phyloP scores from a whole-genome alignment of 2,797 vertebrate species.

The Characodon lateralis region DNA sequence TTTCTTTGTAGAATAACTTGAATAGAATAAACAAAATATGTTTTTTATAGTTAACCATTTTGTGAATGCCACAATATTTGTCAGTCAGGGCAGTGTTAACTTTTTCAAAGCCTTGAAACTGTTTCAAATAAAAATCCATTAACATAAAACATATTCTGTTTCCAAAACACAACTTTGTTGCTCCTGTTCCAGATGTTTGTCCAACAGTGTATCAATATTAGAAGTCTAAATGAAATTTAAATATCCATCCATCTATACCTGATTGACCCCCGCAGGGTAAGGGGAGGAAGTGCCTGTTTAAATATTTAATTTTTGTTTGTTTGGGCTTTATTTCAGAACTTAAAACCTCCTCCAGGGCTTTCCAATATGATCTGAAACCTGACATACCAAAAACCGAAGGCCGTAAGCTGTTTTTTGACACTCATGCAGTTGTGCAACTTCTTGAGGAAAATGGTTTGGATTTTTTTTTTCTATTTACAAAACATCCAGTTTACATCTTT shows the following conservation, averaged over 20 bases:
- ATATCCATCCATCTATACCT: not conserved
- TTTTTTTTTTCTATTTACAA: not conserved
- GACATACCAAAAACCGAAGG: constrained; percentile 72
- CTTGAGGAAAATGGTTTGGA: constrained; percentile 89
- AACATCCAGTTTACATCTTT: not conserved
- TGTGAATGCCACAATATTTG: not conserved
- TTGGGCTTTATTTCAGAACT: constrained; percentile 73
- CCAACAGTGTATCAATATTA: not conserved
- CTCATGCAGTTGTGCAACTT: constrained; percentile 88
- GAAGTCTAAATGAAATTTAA: not conserved
- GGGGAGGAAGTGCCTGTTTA: not conserved
- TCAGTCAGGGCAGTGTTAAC: not conserved
- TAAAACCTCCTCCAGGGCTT: constrained; percentile 63
- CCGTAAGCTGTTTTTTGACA: constrained; percentile 89
- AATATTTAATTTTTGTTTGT: not conserved
- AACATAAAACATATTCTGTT: not conserved
- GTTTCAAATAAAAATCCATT: not conserved
- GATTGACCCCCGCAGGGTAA: too few species aligned
- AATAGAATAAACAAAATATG: not conserved
- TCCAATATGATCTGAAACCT: constrained; percentile 76
- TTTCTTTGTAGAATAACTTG: not conserved
- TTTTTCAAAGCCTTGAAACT: not conserved
- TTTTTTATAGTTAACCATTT: not conserved
- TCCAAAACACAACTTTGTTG: not conserved
- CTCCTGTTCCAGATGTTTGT: not conserved